A percentile compares a stretch with the other conserved stretches of the same genome.
phyloP scores from a whole-genome alignment of 1,140 invertebrate species.

The Drosophila oshimai region DNA sequence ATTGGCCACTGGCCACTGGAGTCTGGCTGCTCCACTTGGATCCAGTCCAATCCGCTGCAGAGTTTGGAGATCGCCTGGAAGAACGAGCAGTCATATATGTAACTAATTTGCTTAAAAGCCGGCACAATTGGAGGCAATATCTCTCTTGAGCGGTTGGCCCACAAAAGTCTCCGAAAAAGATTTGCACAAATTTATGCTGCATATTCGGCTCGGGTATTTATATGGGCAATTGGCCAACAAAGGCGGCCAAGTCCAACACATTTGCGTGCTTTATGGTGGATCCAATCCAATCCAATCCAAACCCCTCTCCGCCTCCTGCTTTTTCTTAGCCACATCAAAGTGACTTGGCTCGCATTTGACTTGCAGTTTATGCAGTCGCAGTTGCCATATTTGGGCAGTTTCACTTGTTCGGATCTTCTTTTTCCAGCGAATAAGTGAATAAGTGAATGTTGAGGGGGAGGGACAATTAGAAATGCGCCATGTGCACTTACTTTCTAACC shows the following conservation, averaged over 20 bases:
- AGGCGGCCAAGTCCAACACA: constrained; percentile 60
- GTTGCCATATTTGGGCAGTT: constrained; percentile 70
- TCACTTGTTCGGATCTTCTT: constrained; percentile 65
- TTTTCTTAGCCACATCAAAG: constrained; percentile 67
- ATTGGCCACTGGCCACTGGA: background rate
- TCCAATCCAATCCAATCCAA: no score
- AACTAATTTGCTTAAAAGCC: constrained; percentile 68
- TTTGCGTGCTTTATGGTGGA: constrained; percentile 63
- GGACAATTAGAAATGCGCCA: constrained; percentile 46
- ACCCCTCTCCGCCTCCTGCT: no score
- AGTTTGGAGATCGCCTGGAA: background rate
- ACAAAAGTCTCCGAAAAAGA: constrained; percentile 54
- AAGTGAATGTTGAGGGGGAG: constrained; percentile 5
- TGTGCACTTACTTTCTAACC: constrained; percentile 48
- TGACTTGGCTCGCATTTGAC: constrained; percentile 55
- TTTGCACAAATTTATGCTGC: constrained; percentile 66
- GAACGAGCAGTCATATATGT: constrained; percentile 22
- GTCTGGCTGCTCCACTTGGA: constrained; percentile 11
- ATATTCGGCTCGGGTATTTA: constrained; percentile 43
- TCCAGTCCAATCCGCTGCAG: no score
- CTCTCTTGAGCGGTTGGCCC: constrained; percentile 35
- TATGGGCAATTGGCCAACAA: constrained; percentile 76
- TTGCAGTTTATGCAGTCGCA: constrained; percentile 55
- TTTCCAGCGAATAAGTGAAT: no score
- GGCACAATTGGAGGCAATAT: constrained; percentile 28